Percentiles rank a stretch among this genome's conserved stretches.
Evolutionary conservation across 2,888 invertebrate species (phyloP).

Genomic region (Sminthurides aquaticus): DNA sequence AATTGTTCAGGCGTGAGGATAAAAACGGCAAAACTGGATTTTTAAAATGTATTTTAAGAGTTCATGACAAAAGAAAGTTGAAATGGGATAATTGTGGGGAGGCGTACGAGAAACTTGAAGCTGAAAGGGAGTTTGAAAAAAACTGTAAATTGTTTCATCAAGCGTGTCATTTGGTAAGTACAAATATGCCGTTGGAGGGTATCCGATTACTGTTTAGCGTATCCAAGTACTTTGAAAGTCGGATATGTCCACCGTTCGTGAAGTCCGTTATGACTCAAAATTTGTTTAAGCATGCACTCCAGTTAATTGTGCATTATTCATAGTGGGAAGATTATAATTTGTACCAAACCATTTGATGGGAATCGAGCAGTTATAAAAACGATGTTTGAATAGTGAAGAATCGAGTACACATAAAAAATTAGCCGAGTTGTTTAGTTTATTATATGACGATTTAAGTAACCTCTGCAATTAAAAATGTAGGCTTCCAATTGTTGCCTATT

Average conservation of each 20-base stretch:
- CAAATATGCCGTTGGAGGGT: constrained; percentile 36
- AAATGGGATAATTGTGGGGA: neutral
- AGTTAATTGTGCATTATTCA: constrained; percentile 35
- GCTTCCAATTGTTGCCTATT: too few species aligned
- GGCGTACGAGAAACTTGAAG: neutral
- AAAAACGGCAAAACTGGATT: constrained; percentile 11
- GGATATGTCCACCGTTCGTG: constrained; percentile 30
- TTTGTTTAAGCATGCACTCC: constrained; percentile 32
- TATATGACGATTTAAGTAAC: too few species aligned
- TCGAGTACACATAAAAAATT: too few species aligned
- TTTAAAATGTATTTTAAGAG: neutral
- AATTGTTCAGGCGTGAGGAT: constrained; percentile 19
- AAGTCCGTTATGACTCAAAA: constrained; percentile 35
- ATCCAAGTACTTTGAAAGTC: constrained; percentile 33
- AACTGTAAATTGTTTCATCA: constrained; percentile 31
- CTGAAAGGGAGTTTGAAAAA: constrained; percentile 25
- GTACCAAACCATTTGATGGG: too few species aligned
- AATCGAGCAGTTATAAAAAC: too few species aligned
- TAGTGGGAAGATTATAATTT: too few species aligned
- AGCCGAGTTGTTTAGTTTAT: too few species aligned
- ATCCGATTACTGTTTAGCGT: constrained; percentile 29
- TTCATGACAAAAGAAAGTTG: neutral
- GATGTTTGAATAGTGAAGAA: too few species aligned
- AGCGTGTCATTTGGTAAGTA: constrained; percentile 33
- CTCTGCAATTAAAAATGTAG: too few species aligned